phyloP scores from a whole-genome alignment of 2,888 invertebrate species.

The Morpho deidamia region DNA sequence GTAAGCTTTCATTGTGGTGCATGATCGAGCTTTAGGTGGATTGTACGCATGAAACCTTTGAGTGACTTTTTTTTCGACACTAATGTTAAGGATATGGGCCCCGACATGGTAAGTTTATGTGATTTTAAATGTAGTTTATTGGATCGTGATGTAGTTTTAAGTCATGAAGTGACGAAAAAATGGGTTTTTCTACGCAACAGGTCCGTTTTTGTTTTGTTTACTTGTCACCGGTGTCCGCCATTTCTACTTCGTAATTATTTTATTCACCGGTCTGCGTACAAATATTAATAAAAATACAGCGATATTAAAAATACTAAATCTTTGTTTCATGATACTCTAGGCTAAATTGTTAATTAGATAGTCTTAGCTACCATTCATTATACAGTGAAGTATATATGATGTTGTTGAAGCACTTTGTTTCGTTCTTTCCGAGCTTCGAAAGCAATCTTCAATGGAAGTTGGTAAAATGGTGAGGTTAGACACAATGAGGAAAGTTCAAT shows the following conservation, averaged over 20 bases:
- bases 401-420: constrained; percentile 21
- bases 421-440: not conserved
- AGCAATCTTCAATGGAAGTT: constrained; percentile 1
- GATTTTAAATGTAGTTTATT: constrained; percentile 36
- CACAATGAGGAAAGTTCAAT: constrained; percentile 3
- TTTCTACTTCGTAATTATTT: constrained; percentile 63
- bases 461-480: not conserved
- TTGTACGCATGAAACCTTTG: constrained; percentile 82
- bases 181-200: constrained; percentile 73
- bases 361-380: constrained; percentile 2
- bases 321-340: constrained; percentile 5
- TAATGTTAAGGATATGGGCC: constrained; percentile 89
- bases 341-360: constrained; percentile 4
- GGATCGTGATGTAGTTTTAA: constrained; percentile 48
- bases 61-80: constrained; percentile 83
- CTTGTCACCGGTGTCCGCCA: constrained; percentile 81
- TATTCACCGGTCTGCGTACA: constrained; percentile 62
- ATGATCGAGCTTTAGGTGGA: constrained; percentile 66
- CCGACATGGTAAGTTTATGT: constrained; percentile 84
- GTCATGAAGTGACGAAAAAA: constrained; percentile 58
- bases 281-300: constrained; percentile 7
- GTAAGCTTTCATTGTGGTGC: constrained; percentile 57
- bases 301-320: constrained; percentile 10
- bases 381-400: not conserved
- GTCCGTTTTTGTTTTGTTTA: constrained; percentile 80